These are phyloP conservation scores for Cydia strobilella DNA, from an alignment of 1,140 invertebrate species.

Conservation along the genomic window DNA sequence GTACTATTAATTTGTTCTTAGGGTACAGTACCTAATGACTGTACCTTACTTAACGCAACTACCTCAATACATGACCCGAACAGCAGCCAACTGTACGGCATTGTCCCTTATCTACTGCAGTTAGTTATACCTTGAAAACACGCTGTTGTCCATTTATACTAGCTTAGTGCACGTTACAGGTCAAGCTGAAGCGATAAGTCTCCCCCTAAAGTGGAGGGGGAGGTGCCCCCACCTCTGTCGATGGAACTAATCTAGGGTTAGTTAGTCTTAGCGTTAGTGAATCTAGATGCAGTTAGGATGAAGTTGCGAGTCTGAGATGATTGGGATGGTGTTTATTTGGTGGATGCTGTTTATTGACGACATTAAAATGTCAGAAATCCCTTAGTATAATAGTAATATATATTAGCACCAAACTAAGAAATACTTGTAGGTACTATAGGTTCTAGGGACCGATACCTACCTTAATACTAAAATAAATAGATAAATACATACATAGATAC, in stretches of 20 bases:
- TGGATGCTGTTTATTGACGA: background rate
- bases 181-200: conserved; percentile 20
- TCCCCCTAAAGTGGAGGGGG: background rate
- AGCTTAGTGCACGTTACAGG: conserved; percentile 21
- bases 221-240: background rate
- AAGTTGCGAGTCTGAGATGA: background rate
- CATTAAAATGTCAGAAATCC: too few species aligned
- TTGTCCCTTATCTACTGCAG: conserved; percentile 2
- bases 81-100: background rate
- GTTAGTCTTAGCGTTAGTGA: conserved; percentile 19
- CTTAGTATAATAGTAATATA: too few species aligned
- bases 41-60: too few species aligned
- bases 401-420: too few species aligned
- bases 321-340: conserved; percentile 3
- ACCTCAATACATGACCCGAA: too few species aligned
- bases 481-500: too few species aligned
- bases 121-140: background rate
- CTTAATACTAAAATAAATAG: too few species aligned
- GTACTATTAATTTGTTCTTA: too few species aligned
- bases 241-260: conserved; percentile 26
- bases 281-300: conserved; percentile 10
- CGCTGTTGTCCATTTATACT: conserved; percentile 14
- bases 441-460: too few species aligned
- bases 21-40: too few species aligned
- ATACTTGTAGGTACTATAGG: too few species aligned